Percentiles rank a stretch among this genome's conserved stretches.
Conservation (phyloP, 2,113 vertebrate genomes). For the Platichthys stellatus region DNA sequence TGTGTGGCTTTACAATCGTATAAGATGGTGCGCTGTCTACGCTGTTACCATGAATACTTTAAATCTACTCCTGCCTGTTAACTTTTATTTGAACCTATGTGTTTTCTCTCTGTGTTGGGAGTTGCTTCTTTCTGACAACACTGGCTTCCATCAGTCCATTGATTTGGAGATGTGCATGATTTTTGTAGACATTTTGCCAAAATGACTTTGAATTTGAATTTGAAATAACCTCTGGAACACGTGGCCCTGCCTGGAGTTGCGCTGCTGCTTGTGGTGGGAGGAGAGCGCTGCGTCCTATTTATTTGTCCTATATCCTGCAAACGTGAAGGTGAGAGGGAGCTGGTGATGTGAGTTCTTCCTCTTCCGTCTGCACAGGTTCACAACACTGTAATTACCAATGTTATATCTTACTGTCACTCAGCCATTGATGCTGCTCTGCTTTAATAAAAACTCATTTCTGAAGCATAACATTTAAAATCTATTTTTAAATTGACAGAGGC, state of each 20-base stretch:
- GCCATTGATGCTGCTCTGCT: no score
- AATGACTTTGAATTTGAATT: not conserved
- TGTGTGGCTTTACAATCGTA: not conserved
- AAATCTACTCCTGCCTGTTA: not conserved
- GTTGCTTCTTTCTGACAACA: no score
- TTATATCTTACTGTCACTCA: no score
- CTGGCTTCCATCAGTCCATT: slow-evolving; percentile 18
- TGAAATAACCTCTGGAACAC: slow-evolving; percentile 1
- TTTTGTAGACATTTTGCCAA: not conserved
- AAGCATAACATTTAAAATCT: no score
- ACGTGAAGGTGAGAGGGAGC: slow-evolving; percentile 23
- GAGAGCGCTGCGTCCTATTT: slow-evolving; percentile 23
- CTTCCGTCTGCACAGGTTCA: no score
- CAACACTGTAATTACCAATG: no score
- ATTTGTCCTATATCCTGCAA: slow-evolving; percentile 27
- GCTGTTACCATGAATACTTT: not conserved
- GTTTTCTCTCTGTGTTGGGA: not conserved
- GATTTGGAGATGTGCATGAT: slow-evolving; percentile 19
- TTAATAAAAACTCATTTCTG: no score
- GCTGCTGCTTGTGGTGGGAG: slow-evolving; percentile 4
- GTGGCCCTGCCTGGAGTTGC: not conserved
- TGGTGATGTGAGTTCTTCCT: slow-evolving; percentile 19
- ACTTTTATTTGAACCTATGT: no score
- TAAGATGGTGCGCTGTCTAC: not conserved
- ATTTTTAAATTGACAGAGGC: not conserved